phyloP scores from a whole-genome alignment of 2,113 vertebrate species.

The Tachuris rubrigastra region DNA sequence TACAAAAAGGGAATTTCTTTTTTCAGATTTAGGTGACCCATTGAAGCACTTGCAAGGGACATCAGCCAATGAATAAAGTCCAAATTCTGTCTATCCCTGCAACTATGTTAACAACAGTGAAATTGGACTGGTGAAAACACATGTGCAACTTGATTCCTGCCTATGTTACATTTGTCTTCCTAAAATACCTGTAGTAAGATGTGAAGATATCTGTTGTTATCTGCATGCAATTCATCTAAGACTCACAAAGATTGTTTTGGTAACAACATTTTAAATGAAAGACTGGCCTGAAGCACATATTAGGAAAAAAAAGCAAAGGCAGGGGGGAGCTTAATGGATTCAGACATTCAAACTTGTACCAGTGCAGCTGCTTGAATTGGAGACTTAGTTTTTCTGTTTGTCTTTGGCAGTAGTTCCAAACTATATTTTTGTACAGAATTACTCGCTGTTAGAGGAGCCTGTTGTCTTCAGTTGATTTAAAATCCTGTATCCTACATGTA shows the following conservation, averaged over 20 bases:
- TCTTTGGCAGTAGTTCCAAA: background rate
- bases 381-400: background rate
- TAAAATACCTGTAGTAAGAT: background rate
- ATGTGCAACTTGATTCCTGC: background rate
- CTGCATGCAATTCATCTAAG: background rate
- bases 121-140: background rate
- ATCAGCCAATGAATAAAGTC: background rate
- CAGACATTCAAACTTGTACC: background rate
- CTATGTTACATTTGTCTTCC: background rate
- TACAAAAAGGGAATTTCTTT: background rate
- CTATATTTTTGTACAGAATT: background rate
- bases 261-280: background rate
- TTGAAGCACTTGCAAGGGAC: background rate
- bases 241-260: background rate
- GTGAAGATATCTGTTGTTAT: background rate
- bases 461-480: background rate
- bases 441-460: background rate
- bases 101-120: background rate
- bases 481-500: background rate
- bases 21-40: background rate
- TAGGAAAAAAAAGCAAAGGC: background rate
- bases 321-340: background rate
- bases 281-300: background rate
- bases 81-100: background rate
- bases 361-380: background rate